These are phyloP conservation scores for Megaptera novaeangliae DNA, from an alignment of 2,113 vertebrate species.

Conservation along the genomic window DNA sequence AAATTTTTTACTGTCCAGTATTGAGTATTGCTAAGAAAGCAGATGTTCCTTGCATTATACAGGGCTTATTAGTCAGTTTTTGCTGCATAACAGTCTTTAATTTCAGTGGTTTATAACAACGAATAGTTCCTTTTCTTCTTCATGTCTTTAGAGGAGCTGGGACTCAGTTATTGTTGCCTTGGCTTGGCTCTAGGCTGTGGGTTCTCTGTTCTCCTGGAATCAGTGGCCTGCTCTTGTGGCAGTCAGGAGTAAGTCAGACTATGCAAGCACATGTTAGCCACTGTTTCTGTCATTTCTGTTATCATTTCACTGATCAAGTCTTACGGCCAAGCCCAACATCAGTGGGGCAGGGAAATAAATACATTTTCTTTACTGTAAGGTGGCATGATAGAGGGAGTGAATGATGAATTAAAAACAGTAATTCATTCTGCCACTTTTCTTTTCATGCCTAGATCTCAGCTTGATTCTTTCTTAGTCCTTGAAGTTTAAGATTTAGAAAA, in stretches of 20 bases:
- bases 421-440: not conserved
- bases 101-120: not conserved
- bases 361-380: not conserved
- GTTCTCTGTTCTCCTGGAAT: not conserved
- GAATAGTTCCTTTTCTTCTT: not conserved
- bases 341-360: not conserved
- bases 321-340: not conserved
- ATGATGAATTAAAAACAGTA: not conserved
- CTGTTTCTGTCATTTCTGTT: not conserved
- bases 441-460: not conserved
- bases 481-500: not conserved
- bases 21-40: not conserved
- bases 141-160: not conserved
- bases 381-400: not conserved
- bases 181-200: not conserved
- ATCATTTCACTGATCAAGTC: not conserved
- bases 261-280: not conserved
- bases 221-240: not conserved
- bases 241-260: not conserved
- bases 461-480: not conserved
- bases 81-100: not conserved
- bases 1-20: not conserved
- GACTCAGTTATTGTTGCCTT: not conserved
- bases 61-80: not conserved
- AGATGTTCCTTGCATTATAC: not conserved